phyloP scores from a whole-genome alignment of 2,113 vertebrate genomes.

The Procavia capensis region DNA sequence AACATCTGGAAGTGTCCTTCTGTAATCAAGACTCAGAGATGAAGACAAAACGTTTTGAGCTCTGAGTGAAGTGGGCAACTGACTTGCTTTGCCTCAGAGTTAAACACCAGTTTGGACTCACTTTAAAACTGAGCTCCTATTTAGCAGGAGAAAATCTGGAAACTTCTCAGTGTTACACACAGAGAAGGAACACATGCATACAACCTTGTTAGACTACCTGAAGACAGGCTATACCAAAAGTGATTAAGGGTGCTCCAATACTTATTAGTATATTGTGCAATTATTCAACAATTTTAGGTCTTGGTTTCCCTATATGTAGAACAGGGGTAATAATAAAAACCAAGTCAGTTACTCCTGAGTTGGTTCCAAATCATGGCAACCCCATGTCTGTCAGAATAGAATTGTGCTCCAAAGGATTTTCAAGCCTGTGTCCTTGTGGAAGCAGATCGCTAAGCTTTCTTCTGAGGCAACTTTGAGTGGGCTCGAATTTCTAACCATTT shows the following conservation, averaged over 20 bases:
- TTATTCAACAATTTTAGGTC: background rate
- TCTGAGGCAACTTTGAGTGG: background rate
- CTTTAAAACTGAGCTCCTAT: background rate
- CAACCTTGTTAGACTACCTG: background rate
- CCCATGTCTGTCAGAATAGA: background rate
- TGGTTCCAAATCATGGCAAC: background rate
- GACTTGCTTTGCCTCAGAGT: background rate
- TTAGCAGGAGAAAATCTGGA: background rate
- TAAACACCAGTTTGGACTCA: background rate
- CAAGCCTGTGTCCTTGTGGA: background rate
- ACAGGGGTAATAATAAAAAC: background rate
- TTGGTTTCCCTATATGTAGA: background rate
- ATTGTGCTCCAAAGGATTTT: background rate
- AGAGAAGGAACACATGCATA: background rate
- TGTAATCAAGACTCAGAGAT: background rate
- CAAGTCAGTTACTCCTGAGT: background rate
- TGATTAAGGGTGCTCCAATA: background rate
- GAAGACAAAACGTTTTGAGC: background rate
- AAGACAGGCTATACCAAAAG: background rate
- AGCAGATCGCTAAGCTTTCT: background rate
- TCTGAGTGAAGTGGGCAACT: background rate
- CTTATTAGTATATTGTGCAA: background rate
- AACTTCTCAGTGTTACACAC: background rate
- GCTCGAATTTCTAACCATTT: background rate
- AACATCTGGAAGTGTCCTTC: background rate